Evolutionary conservation across 2,888 invertebrate species (phyloP).

Genomic region (Caenorhabditis sp.): DNA sequence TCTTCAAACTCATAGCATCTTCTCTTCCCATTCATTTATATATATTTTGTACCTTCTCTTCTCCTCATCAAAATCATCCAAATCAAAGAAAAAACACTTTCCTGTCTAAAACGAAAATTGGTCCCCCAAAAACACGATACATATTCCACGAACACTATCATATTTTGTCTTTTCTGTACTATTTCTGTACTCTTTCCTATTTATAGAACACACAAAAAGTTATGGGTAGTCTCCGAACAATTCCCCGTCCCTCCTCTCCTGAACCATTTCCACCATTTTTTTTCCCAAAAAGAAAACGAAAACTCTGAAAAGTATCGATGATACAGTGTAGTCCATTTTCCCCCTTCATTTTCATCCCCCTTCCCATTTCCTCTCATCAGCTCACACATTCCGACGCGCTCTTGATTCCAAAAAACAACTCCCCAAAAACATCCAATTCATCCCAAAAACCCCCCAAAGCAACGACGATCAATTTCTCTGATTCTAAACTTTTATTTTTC

Average conservation of each 20-base stretch:
- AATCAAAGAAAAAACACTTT: slow-evolving; percentile 1
- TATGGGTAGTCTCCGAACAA: slow-evolving; percentile 43
- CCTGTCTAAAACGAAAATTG: slow-evolving; percentile 42
- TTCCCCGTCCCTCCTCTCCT: slow-evolving; percentile 13
- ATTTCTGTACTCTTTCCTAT: slow-evolving; percentile 44
- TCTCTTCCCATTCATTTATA: slow-evolving; percentile 19
- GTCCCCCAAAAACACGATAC: slow-evolving; percentile 16
- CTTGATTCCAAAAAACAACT: not conserved
- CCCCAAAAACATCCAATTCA: too few relatives aligned
- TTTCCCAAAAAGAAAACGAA: too few relatives aligned
- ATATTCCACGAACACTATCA: slow-evolving; percentile 7
- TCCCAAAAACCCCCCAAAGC: not conserved
- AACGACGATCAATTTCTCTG: not conserved
- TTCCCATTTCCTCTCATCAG: not conserved
- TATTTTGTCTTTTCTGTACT: not conserved
- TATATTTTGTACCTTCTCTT: slow-evolving; percentile 20
- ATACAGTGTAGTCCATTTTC: not conserved
- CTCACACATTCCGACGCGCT: too few relatives aligned
- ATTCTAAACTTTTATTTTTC: too few relatives aligned
- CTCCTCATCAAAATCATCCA: slow-evolving; percentile 1
- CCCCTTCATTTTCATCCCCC: not conserved
- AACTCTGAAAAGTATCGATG: slow-evolving; percentile 43
- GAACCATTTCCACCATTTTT: not conserved
- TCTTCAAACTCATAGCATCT: too few relatives aligned
- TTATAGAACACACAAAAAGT: slow-evolving; percentile 14